A percentile compares a stretch with the other conserved stretches of the same genome.
Conservation (phyloP, 2,113 vertebrate genomes). For the Cyprinodon tularosa region DNA sequence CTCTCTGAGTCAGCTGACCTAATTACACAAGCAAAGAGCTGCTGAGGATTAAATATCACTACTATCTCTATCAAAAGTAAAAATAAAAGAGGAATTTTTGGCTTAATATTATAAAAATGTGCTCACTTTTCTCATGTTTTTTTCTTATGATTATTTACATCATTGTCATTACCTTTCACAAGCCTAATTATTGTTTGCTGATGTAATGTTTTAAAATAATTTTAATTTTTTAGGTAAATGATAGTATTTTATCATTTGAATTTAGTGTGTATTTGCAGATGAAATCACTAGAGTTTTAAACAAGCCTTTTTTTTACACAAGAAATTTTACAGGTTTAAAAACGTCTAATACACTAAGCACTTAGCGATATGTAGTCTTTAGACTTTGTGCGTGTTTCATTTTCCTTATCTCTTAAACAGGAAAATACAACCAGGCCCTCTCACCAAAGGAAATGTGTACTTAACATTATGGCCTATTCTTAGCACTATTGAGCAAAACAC, state of each 20-base stretch:
- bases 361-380: conserved; percentile 41
- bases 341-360: neutral
- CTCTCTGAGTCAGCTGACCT: conserved; percentile 75
- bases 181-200: neutral
- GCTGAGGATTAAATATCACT: conserved; percentile 67
- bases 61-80: neutral
- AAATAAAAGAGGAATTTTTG: neutral
- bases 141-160: neutral
- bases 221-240: neutral
- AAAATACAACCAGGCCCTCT: conserved; percentile 52
- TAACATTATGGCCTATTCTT: conserved; percentile 76
- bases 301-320: neutral
- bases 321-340: neutral
- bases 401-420: conserved; percentile 65
- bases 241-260: neutral
- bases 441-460: conserved; percentile 76
- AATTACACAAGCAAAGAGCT: conserved; percentile 57
- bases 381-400: conserved; percentile 25
- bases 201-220: neutral
- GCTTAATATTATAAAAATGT: neutral
- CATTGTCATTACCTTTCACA: no score
- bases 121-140: neutral
- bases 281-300: neutral
- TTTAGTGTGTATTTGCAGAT: neutral
- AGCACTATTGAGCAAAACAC: conserved; percentile 45